Evolutionary conservation across 2,888 invertebrate genomes (phyloP), one percentile per base, ranked within the genome.

Genomic region (Pinctada fucata): DNA sequence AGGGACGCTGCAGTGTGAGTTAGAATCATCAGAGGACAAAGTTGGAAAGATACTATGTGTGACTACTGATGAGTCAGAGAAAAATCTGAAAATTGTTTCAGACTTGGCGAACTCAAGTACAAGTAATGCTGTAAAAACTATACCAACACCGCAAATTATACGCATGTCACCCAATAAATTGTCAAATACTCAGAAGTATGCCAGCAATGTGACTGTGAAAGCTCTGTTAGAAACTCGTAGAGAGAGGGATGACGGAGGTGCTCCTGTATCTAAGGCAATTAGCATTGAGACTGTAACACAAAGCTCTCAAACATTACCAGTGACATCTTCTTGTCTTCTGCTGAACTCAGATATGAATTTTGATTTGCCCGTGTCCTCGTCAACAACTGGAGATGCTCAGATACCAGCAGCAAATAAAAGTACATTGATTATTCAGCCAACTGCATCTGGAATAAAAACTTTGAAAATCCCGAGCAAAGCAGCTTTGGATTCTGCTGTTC

Each of bases 201-300:
- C 91, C 10, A 86, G 86, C 31, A 90, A 90, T 79, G 88, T 91
- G 16, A 91, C 91, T 10, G 91, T 91, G 0, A 90, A 90, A 84
- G 87, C 87, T 49, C 80, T 91, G 66, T 82, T 91, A 70, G 89
- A 90, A 79, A 90, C 85, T 67, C 78, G 89, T 72, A 89, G 84
- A 71, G 76, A 71, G 50, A 51, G 50, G 31, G 69, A 75, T 66
- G 58, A 75, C 58, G 66, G 47, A 52, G 31, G 31, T 31, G 49
- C 66, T 8, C 3, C 47, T 47, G 64, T 48, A 68, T 63, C 75
- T 63, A 3, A 49, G 58, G 66, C 31, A 47, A 52, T 58, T 3
- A 58, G 8, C 16, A 47, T 45, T 31, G 72, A 45, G 16, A 31
- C 31, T 31, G 31, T 31, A 31, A 31, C 31, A 31, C 31, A 31